Evolutionary conservation across 2,888 invertebrate genomes (phyloP), one percentile per base, ranked within the genome.

Genomic region (Mechanitis messenoides): DNA sequence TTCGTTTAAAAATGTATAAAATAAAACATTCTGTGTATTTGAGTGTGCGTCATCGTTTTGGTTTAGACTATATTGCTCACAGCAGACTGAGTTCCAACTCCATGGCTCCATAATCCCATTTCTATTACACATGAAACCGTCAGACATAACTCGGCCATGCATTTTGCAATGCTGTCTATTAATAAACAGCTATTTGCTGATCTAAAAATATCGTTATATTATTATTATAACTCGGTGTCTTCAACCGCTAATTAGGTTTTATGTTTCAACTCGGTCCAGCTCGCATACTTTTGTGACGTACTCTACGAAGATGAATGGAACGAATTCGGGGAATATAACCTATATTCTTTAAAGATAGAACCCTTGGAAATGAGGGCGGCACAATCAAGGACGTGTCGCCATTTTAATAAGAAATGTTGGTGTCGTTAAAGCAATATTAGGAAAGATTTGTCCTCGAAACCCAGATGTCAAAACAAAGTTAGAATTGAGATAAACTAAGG

Each of bases 71-170:
- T 58, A 62, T 55, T 33, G 62, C 53, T 45, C 55, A 42, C 9
- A 42, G 42, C 42, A 42, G 50, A 47, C 55, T 56, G 55, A 60
- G 60, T 60, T 59, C 56, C 56, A 59, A 65, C 56, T 63, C 53
- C 59, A 57, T 58, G 56, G 55, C 47, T 55, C 60, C 60, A 54
- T 65, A 59, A 64, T 63, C 55, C 60, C 63, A 55, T 65, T 62
- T 63, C 60, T 31, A 54, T 55, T 59, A 58, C 64, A 60, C 38
- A 62, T 56, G 53, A 20, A 20, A 20, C 20, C 74, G 69, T 75
- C 85, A 87, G 89, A 88, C 87, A 88, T 89, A 88, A 88, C 83
- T 83, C 87, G 86, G 87, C 83, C 87, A 80, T 80, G 83, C 83
- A 85, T 87, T 87, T 83, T 83, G 87, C 87, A 88, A 87, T 71